Conservation (phyloP, 2,888 invertebrate genomes). For the Tupiocoris notatus region DNA sequence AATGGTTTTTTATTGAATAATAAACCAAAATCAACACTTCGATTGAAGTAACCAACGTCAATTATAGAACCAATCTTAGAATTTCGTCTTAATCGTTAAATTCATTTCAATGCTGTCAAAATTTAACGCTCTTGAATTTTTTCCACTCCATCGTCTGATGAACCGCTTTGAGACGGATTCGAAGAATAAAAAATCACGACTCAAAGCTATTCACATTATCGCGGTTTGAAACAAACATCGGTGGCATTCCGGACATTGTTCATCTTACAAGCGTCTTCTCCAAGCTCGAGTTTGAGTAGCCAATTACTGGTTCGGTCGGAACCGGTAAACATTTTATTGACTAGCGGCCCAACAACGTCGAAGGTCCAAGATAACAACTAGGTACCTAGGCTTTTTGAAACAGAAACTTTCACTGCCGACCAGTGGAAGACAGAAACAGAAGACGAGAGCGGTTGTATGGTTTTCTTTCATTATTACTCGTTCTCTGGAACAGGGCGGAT, state of each 20-base stretch:
- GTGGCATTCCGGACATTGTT: neutral
- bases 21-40: no score
- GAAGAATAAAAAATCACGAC: no score
- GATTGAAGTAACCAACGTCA: no score
- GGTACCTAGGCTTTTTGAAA: neutral
- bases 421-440: neutral
- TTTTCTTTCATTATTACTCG: neutral
- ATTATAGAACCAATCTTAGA: no score
- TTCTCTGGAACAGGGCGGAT: no score
- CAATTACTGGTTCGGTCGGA: neutral
- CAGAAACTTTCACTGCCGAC: neutral
- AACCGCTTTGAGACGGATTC: no score
- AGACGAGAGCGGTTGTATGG: neutral
- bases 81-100: no score
- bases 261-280: neutral
- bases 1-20: no score
- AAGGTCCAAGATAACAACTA: neutral
- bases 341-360: neutral
- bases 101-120: no score
- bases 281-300: neutral
- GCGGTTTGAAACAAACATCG: neutral
- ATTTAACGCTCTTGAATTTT: no score
- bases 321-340: neutral
- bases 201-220: no score
- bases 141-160: no score